A percentile compares a stretch with the other conserved stretches of the same genome.
These are phyloP conservation scores for Anguilla japonica DNA, from an alignment of 2,113 vertebrate species.

Conservation along the genomic window DNA sequence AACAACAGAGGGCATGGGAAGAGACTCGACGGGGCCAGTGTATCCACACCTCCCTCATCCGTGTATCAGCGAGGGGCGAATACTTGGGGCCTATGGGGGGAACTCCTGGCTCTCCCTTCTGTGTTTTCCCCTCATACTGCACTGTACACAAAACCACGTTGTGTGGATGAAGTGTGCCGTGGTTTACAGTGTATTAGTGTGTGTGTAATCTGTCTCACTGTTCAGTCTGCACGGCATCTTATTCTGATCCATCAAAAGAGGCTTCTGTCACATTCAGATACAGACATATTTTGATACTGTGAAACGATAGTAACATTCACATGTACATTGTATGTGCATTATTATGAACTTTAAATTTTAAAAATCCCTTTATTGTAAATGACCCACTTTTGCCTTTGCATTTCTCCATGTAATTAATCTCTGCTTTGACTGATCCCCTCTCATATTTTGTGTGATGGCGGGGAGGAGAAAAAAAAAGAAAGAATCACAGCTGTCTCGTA, in stretches of 20 bases:
- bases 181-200: not conserved
- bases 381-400: not conserved
- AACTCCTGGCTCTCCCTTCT: not conserved
- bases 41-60: slow-evolving; percentile 33
- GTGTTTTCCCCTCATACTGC: slow-evolving; percentile 14
- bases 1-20: slow-evolving; percentile 59
- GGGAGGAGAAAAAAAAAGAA: slow-evolving; percentile 39
- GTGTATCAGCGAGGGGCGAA: slow-evolving; percentile 61
- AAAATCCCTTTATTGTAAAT: not conserved
- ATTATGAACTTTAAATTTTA: not conserved
- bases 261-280: not conserved
- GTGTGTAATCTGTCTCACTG: not conserved
- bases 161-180: slow-evolving; percentile 49
- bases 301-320: not conserved
- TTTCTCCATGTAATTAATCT: not conserved
- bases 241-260: not conserved
- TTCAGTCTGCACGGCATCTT: not conserved
- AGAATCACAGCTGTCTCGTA: slow-evolving; percentile 57
- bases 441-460: slow-evolving; percentile 50
- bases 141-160: slow-evolving; percentile 44
- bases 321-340: not conserved
- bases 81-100: slow-evolving; percentile 50
- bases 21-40: slow-evolving; percentile 50
- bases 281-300: not conserved
- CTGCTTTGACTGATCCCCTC: not conserved